Conservation (phyloP, 92 coral and sea anemone species). For the Palythoa grandiflora region DNA sequence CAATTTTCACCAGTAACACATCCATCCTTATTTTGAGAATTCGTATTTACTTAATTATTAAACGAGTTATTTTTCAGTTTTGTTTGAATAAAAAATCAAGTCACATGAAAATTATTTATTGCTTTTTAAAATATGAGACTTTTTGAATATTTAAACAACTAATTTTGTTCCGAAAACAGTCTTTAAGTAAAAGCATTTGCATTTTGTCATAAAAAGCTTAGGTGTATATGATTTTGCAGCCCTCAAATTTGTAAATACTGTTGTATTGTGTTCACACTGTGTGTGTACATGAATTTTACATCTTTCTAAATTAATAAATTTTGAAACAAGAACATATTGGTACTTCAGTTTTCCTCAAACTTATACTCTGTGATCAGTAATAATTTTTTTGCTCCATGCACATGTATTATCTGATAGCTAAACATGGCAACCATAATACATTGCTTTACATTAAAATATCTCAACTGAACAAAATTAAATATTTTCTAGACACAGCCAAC, state of each 20-base stretch:
- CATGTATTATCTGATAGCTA: too few species aligned
- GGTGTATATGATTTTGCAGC: not conserved
- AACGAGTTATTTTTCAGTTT: not conserved
- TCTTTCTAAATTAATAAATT: not conserved
- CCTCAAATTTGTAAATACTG: not conserved
- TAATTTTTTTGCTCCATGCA: too few species aligned
- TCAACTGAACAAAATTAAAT: too few species aligned
- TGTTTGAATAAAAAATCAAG: slow-evolving; percentile 16
- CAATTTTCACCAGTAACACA: not conserved
- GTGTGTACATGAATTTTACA: not conserved
- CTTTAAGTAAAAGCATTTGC: not conserved
- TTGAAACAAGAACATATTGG: not conserved
- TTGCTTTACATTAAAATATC: too few species aligned
- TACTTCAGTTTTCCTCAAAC: not conserved
- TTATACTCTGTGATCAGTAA: not conserved
- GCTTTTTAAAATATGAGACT: not conserved
- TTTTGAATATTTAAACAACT: slow-evolving; percentile 8
- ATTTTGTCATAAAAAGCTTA: not conserved
- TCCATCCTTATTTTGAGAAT: not conserved
- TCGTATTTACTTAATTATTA: not conserved
- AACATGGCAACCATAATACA: too few species aligned
- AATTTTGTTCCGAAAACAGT: not conserved
- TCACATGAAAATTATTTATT: not conserved
- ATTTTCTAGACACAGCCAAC: too few species aligned
- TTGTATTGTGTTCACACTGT: not conserved